Evolutionary conservation across 2,888 invertebrate genomes (phyloP), one percentile per base, ranked within the genome.

Genomic region (Allygus modestus): DNA sequence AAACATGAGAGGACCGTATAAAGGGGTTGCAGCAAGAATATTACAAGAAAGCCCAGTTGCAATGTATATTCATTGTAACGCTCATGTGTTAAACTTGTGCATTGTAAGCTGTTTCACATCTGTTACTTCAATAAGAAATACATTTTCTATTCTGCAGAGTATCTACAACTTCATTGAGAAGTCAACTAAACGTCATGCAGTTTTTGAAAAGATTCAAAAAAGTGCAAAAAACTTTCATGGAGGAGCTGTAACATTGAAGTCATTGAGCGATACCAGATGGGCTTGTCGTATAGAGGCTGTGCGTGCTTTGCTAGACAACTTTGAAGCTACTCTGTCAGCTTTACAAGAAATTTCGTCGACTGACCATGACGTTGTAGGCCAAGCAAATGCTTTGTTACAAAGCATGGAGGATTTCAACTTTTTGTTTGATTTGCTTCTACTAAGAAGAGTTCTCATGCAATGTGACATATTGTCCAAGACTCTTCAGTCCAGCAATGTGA

Each of bases 1-100:
- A 12, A 87, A 87, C 61, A 87, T 88, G 71, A 73, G 86, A 9
- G 87, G 87, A n/a, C 82, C 84, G 51, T 82, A 88, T 15, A 84
- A 85, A 33, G 87, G 88, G 51, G 86, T 88, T 41, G 87, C 87
- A 65, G 51, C 85, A 51, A 87, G 87, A 71, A 85, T 88, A 15
- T 77, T 77, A 83, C 84, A 87, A 85, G 85, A 86, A 82, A 85
- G 86, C 65, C 85, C 85, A 12, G 88, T 54, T 87, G 87, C 82
- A 86, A 86, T 83, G 87, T 87, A 41, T 86, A 88, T 81, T 84
- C 51, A 81, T 31, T 75, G 23, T 20, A 58, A 58, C 20, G 58
- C 26, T 1, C 58, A 58, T 58, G 12, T 75, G 15, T 41, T 75
- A 23, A 85, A 46, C 81, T 86, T 83, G 23, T 83, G 83, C 54